These are phyloP conservation scores for Hemitrygon akajei DNA, from an alignment of 2,797 vertebrate species.

Conservation along the genomic window DNA sequence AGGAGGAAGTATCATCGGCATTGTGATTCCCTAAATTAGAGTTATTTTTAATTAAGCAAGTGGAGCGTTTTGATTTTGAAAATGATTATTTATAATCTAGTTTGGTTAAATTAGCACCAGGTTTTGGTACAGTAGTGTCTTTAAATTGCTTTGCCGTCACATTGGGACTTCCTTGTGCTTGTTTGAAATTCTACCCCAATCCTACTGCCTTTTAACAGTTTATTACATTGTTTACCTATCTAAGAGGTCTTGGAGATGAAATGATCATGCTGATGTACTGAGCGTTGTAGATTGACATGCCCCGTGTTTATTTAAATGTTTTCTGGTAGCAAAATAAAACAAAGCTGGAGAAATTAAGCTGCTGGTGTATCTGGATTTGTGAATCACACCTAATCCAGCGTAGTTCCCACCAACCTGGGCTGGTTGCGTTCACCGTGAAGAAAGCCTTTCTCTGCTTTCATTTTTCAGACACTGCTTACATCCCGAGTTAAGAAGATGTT, in stretches of 20 bases:
- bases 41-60: not conserved
- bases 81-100: not conserved
- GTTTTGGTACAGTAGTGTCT: not conserved
- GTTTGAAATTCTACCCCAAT: not conserved
- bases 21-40: not conserved
- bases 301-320: not conserved
- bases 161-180: not conserved
- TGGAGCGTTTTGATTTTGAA: not conserved
- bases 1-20: not conserved
- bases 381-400: not conserved
- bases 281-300: not conserved
- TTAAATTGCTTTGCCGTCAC: not conserved
- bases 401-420: not conserved
- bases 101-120: not conserved
- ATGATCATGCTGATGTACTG: not conserved
- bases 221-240: not conserved
- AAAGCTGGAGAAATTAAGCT: not conserved
- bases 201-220: not conserved
- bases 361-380: not conserved
- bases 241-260: not conserved
- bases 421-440: not conserved
- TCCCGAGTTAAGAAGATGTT: too few species aligned
- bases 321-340: not conserved
- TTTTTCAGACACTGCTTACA: too few species aligned
- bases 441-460: not conserved